Evolutionary conservation across 2,888 invertebrate genomes (phyloP).

Genomic region (Myopa tessellatipennis): DNA sequence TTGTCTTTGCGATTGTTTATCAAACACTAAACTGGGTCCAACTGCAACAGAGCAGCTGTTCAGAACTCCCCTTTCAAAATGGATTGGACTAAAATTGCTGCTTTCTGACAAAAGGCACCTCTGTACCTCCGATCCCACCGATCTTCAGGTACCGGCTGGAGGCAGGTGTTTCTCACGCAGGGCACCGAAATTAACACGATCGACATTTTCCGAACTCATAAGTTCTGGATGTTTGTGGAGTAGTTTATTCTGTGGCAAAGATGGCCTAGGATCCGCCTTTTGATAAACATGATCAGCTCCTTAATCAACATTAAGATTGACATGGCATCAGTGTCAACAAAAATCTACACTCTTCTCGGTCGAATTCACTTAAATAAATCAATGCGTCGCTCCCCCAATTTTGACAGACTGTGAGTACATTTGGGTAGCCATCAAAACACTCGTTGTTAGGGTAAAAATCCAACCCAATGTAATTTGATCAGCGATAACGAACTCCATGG

Average conservation of each 20-base stretch:
- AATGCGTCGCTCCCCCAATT: neutral
- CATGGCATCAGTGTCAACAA: constrained; percentile 27
- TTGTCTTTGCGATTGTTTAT: neutral
- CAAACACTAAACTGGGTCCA: neutral
- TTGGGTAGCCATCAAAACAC: constrained; percentile 6
- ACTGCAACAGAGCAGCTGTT: neutral
- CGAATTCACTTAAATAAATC: neutral
- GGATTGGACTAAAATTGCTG: neutral
- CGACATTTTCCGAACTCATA: too few relatives aligned
- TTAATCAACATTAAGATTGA: constrained; percentile 26
- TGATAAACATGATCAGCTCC: too few relatives aligned
- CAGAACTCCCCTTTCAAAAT: neutral
- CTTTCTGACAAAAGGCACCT: too few relatives aligned
- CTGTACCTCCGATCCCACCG: too few relatives aligned
- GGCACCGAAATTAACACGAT: neutral
- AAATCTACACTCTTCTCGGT: neutral
- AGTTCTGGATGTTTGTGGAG: too few relatives aligned
- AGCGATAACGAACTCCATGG: constrained; percentile 24
- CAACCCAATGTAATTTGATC: constrained; percentile 37
- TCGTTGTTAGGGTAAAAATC: constrained; percentile 16
- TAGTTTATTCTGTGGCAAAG: too few relatives aligned
- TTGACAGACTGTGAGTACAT: neutral
- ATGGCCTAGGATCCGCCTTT: too few relatives aligned
- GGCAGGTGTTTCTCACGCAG: neutral
- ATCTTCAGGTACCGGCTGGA: too few relatives aligned